These are phyloP conservation scores for Propithecus deckenii DNA, from an alignment of 2,797 vertebrate genomes.

Conservation along the genomic window DNA sequence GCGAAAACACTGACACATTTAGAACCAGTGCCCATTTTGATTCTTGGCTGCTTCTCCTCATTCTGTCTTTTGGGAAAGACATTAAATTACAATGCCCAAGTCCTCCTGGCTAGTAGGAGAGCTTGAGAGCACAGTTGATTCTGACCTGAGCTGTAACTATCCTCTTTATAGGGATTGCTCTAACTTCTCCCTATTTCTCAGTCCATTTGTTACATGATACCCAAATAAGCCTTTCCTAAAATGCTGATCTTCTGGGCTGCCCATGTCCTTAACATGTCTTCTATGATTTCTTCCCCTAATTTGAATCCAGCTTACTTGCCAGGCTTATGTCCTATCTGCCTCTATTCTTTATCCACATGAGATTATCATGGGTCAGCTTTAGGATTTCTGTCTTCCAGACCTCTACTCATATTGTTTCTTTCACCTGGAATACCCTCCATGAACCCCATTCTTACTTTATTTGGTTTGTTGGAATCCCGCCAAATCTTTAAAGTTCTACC, in stretches of 20 bases:
- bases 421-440: not conserved
- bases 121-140: not conserved
- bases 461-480: not conserved
- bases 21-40: not conserved
- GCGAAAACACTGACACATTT: not conserved
- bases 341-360: not conserved
- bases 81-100: not conserved
- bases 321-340: not conserved
- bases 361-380: not conserved
- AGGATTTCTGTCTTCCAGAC: not conserved
- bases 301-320: slow-evolving; percentile 44
- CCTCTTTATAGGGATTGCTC: not conserved
- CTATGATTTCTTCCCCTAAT: slow-evolving; percentile 27
- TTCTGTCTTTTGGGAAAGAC: not conserved
- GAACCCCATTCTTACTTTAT: not conserved
- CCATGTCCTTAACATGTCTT: not conserved
- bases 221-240: not conserved
- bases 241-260: not conserved
- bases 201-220: not conserved
- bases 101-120: not conserved
- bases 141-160: not conserved
- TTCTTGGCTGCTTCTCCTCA: not conserved
- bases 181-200: slow-evolving; percentile 13
- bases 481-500: not conserved
- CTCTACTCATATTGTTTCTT: not conserved